These are phyloP conservation scores for Vidua chalybeata DNA, from an alignment of 2,113 vertebrate genomes.

Conservation along the genomic window DNA sequence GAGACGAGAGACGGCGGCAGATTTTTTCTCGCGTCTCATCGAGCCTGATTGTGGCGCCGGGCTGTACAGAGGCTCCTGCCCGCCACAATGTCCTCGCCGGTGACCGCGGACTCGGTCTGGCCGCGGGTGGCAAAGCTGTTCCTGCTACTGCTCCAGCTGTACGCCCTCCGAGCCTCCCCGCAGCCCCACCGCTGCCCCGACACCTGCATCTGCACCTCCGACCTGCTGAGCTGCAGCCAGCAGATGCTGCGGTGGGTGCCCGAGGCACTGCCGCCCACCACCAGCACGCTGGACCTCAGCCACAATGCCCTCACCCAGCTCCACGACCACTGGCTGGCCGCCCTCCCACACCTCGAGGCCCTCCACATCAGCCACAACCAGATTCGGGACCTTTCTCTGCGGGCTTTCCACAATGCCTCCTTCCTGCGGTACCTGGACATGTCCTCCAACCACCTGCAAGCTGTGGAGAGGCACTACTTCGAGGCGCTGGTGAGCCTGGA, in stretches of 20 bases:
- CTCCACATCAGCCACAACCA: constrained; percentile 85
- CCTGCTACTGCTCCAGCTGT: constrained; percentile 11
- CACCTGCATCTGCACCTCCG: constrained; percentile 85
- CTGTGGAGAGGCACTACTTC: constrained; percentile 81
- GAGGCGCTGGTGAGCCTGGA: constrained; percentile 80
- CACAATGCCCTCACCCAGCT: constrained; percentile 83
- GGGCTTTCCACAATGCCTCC: constrained; percentile 82
- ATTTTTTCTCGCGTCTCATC: neutral
- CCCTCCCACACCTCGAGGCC: constrained; percentile 79
- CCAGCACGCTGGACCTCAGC: constrained; percentile 87
- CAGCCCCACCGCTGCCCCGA: constrained; percentile 60
- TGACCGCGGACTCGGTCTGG: neutral
- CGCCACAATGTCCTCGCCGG: constrained; percentile 31
- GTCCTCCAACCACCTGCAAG: constrained; percentile 85
- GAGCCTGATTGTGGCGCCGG: neutral
- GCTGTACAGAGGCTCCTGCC: neutral
- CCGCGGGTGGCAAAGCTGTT: neutral
- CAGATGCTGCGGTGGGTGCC: constrained; percentile 78
- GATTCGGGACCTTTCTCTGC: constrained; percentile 67
- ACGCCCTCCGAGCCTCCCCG: neutral
- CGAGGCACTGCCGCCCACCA: constrained; percentile 67
- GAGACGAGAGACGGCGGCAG: neutral
- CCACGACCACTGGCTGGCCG: constrained; percentile 71
- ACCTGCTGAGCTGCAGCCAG: constrained; percentile 89
- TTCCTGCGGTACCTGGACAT: constrained; percentile 87